A percentile compares a stretch with the other conserved stretches of the same genome.
Conservation (phyloP, 2,797 vertebrate species). For the Decapterus maruadsi region DNA sequence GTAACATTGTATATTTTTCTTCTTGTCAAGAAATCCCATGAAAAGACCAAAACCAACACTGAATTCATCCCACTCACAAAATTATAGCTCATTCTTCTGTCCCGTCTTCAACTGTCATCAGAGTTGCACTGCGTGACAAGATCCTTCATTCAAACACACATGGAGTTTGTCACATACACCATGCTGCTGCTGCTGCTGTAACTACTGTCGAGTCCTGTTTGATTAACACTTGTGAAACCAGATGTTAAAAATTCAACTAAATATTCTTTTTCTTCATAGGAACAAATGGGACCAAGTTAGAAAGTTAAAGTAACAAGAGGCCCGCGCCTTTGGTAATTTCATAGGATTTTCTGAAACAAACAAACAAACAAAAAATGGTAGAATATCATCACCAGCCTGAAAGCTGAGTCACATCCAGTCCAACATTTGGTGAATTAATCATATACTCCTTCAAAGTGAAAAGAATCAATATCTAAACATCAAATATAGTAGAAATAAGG, state of each 20-base stretch:
- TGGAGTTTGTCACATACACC: background rate
- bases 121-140: no score
- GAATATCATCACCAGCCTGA: slow-evolving; percentile 12
- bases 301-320: background rate
- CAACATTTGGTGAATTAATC: slow-evolving; percentile 29
- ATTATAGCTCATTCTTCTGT: background rate
- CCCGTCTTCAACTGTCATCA: background rate
- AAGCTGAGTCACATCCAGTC: slow-evolving; percentile 29
- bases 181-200: background rate
- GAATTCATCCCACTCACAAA: background rate
- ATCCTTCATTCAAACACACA: background rate
- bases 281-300: background rate
- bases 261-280: background rate
- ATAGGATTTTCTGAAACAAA: slow-evolving; percentile 13
- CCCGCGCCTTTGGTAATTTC: slow-evolving; percentile 5
- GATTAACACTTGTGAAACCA: background rate
- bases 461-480: slow-evolving; percentile 63
- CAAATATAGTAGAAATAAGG: slow-evolving; percentile 78
- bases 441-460: slow-evolving; percentile 60
- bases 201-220: background rate
- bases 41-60: slow-evolving; percentile 25
- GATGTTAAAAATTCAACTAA: background rate
- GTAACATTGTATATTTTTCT: slow-evolving; percentile 25
- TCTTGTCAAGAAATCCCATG: slow-evolving; percentile 15
- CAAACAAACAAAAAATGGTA: slow-evolving; percentile 13